These are phyloP conservation scores for Tor tambroides DNA, from an alignment of 2,113 vertebrate genomes.

Conservation along the genomic window DNA sequence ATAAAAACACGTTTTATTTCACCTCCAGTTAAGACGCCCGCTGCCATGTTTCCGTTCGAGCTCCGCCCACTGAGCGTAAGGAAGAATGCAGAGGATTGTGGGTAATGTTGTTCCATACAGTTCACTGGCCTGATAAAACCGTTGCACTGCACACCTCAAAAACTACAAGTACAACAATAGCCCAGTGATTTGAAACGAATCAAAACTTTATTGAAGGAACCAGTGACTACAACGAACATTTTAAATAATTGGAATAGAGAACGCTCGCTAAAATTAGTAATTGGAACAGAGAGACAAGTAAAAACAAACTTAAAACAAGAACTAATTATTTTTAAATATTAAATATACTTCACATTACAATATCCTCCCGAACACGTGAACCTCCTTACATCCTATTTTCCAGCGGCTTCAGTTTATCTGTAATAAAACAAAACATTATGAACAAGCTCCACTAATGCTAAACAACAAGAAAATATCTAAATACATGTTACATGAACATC, in stretches of 20 bases:
- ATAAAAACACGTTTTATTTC: slow-evolving; percentile 40
- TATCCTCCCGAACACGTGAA: neutral
- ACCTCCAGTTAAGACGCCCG: slow-evolving; percentile 70
- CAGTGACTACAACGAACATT: neutral
- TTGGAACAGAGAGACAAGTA: too few species aligned
- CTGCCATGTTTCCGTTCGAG: slow-evolving; percentile 70
- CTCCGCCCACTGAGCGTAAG: slow-evolving; percentile 38
- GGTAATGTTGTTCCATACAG: slow-evolving; percentile 52
- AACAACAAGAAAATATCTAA: neutral
- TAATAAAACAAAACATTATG: neutral
- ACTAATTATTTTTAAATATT: neutral
- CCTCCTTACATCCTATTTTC: neutral
- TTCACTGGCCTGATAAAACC: too few species aligned
- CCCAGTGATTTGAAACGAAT: neutral
- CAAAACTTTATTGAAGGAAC: slow-evolving; percentile 29
- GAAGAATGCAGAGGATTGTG: slow-evolving; percentile 54
- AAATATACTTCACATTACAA: neutral
- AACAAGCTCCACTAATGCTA: neutral
- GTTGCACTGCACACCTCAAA: neutral
- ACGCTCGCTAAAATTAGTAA: neutral
- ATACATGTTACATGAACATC: neutral
- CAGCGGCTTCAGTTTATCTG: slow-evolving; percentile 2
- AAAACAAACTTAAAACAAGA: neutral
- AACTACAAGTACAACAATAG: slow-evolving; percentile 44
- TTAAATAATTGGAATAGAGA: neutral